Evolutionary conservation across 2,113 vertebrate genomes (phyloP).

Genomic region (Paedocypris sp.): DNA sequence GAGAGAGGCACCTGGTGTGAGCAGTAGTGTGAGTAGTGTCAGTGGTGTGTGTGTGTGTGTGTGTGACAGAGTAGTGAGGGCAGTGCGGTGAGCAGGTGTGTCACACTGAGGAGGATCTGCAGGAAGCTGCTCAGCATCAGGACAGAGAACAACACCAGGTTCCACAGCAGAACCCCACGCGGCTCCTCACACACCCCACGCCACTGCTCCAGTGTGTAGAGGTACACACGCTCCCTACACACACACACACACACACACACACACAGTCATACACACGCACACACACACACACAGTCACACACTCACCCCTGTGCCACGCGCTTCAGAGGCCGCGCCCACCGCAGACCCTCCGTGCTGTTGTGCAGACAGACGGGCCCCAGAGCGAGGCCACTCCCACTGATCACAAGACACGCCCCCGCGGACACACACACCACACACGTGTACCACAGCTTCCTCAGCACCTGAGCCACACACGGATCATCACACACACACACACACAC

Average conservation of each 20-base stretch:
- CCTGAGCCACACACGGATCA: slow-evolving; percentile 39
- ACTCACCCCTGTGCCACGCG: slow-evolving; percentile 10
- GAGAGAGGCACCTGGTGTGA: too few relatives aligned
- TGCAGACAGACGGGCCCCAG: slow-evolving; percentile 56
- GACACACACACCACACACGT: slow-evolving; percentile 39
- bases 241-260: background rate
- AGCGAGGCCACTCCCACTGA: slow-evolving; percentile 43
- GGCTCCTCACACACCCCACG: slow-evolving; percentile 50
- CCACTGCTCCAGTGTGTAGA: slow-evolving; percentile 50
- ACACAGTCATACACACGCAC: background rate
- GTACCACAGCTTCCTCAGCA: slow-evolving; percentile 46
- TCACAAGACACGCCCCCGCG: slow-evolving; percentile 40
- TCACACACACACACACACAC: background rate
- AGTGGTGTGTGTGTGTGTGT: too few relatives aligned
- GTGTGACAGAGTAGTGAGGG: too few relatives aligned
- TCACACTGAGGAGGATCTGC: slow-evolving; percentile 47
- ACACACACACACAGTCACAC: too few relatives aligned
- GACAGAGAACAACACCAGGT: slow-evolving; percentile 52
- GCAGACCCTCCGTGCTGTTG: slow-evolving; percentile 36
- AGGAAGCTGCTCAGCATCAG: slow-evolving; percentile 45
- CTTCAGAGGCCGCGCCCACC: slow-evolving; percentile 52
- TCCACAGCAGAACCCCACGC: slow-evolving; percentile 52
- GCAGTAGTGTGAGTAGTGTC: too few relatives aligned
- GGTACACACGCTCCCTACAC: slow-evolving; percentile 36
- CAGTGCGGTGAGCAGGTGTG: slow-evolving; percentile 50